A percentile compares a stretch with the other conserved stretches of the same genome.
These are phyloP conservation scores for Axea sp. DNA, from an alignment of 2,888 invertebrate genomes.

Conservation along the genomic window DNA sequence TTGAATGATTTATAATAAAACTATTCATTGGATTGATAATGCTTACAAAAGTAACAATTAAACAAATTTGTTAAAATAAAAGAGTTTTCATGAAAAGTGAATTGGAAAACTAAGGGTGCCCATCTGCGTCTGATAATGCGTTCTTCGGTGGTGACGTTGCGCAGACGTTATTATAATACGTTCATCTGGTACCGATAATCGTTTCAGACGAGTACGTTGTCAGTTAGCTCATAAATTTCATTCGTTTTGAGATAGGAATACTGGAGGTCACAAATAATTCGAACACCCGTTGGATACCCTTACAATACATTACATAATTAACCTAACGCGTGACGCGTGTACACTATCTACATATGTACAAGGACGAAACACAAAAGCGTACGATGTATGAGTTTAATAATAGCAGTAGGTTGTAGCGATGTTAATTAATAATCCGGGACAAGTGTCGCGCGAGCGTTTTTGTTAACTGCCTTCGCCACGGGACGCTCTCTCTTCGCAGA, in stretches of 20 bases:
- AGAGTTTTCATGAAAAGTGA: no score
- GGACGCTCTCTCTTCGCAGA: constrained; percentile 39
- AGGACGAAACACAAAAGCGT: constrained; percentile 71
- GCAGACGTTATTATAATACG: neutral
- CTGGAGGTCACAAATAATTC: constrained; percentile 28
- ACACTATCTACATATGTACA: constrained; percentile 77
- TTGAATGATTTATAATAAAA: no score
- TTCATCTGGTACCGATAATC: no score
- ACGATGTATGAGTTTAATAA: constrained; percentile 66
- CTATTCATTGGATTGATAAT: no score
- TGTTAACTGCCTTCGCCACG: constrained; percentile 38
- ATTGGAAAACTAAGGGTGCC: no score
- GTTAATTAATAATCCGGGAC: constrained; percentile 57
- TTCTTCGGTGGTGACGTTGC: neutral
- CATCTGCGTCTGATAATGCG: no score
- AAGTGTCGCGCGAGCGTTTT: constrained; percentile 53
- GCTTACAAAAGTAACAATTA: no score
- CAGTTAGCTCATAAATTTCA: neutral
- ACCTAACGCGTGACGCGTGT: constrained; percentile 68
- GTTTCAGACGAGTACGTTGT: no score
- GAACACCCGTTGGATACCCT: constrained; percentile 57
- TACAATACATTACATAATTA: constrained; percentile 63
- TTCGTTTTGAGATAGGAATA: constrained; percentile 11
- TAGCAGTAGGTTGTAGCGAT: constrained; percentile 45
- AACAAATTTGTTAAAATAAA: no score